These are phyloP conservation scores for Threskiornis aethiopicus DNA, from an alignment of 2,797 vertebrate species.

Conservation along the genomic window DNA sequence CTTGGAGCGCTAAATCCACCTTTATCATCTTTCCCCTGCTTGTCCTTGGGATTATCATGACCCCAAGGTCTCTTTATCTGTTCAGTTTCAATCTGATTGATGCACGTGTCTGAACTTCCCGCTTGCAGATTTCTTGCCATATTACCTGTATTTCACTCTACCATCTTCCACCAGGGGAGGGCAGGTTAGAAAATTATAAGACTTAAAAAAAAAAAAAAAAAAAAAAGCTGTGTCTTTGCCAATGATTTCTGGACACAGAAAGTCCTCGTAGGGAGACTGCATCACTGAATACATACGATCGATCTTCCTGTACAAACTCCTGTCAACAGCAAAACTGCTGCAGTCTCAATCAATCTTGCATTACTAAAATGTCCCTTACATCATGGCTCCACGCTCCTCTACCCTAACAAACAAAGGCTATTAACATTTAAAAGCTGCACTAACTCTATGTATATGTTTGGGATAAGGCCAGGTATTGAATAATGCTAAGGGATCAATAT, in stretches of 20 bases:
- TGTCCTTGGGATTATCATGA: neutral
- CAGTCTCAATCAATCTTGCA: neutral
- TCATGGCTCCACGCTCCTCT: neutral
- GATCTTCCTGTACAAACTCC: neutral
- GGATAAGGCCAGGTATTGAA: constrained; percentile 21
- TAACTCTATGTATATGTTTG: neutral
- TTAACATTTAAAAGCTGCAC: neutral
- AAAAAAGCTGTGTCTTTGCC: neutral
- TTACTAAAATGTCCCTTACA: neutral
- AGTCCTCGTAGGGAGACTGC: neutral
- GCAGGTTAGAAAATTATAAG: neutral
- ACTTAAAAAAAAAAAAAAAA: neutral
- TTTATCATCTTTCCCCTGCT: neutral
- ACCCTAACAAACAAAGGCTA: neutral
- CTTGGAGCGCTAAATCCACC: neutral
- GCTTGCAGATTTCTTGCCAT: neutral
- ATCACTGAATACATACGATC: neutral
- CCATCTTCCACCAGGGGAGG: neutral
- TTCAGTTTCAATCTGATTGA: neutral
- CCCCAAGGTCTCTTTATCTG: neutral
- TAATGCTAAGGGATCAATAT: neutral
- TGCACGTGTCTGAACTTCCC: neutral
- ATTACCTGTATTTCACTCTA: neutral
- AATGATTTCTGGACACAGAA: neutral
- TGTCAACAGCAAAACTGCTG: neutral